These are phyloP conservation scores for Rostratula benghalensis DNA, from an alignment of 2,113 vertebrate genomes.

Conservation along the genomic window DNA sequence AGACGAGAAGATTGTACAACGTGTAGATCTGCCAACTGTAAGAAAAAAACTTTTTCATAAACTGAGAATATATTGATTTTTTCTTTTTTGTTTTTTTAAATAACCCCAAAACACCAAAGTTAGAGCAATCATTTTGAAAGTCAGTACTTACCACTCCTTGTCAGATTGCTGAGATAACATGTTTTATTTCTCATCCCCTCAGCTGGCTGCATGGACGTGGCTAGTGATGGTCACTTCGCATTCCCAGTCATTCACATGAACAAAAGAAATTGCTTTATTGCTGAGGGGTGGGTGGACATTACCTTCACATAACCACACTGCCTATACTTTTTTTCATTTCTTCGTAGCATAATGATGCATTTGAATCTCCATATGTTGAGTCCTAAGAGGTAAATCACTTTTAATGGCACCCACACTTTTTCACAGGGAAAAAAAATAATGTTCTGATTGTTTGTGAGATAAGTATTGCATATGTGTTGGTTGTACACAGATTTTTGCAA, in stretches of 20 bases:
- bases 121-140: conserved; percentile 35
- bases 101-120: conserved; percentile 70
- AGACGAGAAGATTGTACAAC: conserved; percentile 68
- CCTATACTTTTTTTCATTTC: neutral
- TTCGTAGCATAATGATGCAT: conserved; percentile 33
- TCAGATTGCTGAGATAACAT: neutral
- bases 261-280: neutral
- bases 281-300: neutral
- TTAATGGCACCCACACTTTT: conserved; percentile 53
- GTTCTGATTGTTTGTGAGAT: conserved; percentile 41
- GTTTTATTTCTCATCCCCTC: neutral
- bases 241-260: neutral
- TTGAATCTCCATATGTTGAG: conserved; percentile 48
- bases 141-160: neutral
- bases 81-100: neutral
- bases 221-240: neutral
- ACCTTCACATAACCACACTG: conserved; percentile 13
- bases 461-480: conserved; percentile 44
- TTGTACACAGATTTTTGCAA: conserved; percentile 77
- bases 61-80: conserved; percentile 47
- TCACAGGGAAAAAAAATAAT: neutral
- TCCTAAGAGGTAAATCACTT: conserved; percentile 46
- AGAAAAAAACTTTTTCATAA: conserved; percentile 56
- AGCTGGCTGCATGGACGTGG: neutral
- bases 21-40: conserved; percentile 53